A percentile compares a stretch with the other conserved stretches of the same genome.
Evolutionary conservation across 2,113 vertebrate species (phyloP).

Genomic region (Thinocorus orbignyianus): DNA sequence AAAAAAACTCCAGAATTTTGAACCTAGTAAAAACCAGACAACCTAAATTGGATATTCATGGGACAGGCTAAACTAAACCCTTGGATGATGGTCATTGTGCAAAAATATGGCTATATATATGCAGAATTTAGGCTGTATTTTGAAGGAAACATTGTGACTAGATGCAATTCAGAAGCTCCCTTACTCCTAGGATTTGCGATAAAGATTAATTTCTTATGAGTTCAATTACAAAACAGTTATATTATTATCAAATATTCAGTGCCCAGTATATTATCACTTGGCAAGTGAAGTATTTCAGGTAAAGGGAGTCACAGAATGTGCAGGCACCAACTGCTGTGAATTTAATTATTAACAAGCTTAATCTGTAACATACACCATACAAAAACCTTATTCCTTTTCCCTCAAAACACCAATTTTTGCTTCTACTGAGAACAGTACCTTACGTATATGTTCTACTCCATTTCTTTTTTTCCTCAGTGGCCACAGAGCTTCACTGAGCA

Average conservation of each 20-base stretch:
- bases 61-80: background rate
- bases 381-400: background rate
- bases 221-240: background rate
- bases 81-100: background rate
- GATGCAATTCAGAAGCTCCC: background rate
- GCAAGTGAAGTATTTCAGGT: background rate
- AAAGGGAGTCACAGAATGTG: background rate
- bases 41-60: background rate
- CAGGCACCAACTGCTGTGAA: background rate
- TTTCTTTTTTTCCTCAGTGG: background rate
- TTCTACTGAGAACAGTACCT: background rate
- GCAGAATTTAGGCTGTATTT: background rate
- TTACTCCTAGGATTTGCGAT: background rate
- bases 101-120: background rate
- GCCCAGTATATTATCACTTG: background rate
- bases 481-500: background rate
- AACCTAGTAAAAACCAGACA: background rate
- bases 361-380: background rate
- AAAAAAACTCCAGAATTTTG: background rate
- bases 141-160: background rate
- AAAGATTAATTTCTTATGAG: background rate
- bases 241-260: background rate
- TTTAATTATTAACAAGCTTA: background rate
- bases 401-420: background rate
- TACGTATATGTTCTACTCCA: background rate